phyloP scores from a whole-genome alignment of 2,113 vertebrate genomes.

The Isichthys henryi region DNA sequence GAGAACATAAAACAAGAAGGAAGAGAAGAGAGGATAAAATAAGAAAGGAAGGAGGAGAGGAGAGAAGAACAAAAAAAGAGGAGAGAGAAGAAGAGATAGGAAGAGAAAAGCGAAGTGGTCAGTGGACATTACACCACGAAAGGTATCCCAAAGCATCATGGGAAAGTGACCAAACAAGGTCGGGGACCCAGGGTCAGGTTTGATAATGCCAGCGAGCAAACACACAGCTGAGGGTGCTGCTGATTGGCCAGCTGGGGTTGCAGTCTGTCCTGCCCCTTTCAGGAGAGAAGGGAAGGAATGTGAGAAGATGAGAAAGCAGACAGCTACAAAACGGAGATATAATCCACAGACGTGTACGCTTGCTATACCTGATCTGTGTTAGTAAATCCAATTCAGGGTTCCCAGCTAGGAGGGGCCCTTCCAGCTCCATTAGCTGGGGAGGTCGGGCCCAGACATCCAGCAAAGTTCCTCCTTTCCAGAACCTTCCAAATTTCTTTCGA shows the following conservation, averaged over 20 bases:
- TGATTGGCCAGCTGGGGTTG: neutral
- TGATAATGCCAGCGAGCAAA: neutral
- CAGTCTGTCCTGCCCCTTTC: neutral
- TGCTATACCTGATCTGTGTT: conserved; percentile 47
- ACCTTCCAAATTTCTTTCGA: neutral
- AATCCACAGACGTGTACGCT: conserved; percentile 54
- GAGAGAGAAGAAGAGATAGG: neutral
- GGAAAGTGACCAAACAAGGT: neutral
- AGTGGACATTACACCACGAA: neutral
- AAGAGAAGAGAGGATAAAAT: neutral
- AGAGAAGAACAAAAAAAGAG: neutral
- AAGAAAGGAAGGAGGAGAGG: conserved; percentile 22
- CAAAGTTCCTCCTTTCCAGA: neutral
- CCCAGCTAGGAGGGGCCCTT: conserved; percentile 36
- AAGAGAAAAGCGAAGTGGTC: neutral
- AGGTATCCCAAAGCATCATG: neutral
- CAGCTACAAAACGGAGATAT: conserved; percentile 42
- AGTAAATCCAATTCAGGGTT: conserved; percentile 40
- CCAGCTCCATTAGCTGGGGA: neutral
- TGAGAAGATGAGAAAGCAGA: neutral
- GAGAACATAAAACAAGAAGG: neutral
- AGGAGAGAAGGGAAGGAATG: neutral
- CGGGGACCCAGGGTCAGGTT: neutral
- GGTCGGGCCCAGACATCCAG: neutral
- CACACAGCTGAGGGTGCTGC: neutral